Evolutionary conservation across 2,113 vertebrate genomes (phyloP).

Genomic region (Ursus arctos): DNA sequence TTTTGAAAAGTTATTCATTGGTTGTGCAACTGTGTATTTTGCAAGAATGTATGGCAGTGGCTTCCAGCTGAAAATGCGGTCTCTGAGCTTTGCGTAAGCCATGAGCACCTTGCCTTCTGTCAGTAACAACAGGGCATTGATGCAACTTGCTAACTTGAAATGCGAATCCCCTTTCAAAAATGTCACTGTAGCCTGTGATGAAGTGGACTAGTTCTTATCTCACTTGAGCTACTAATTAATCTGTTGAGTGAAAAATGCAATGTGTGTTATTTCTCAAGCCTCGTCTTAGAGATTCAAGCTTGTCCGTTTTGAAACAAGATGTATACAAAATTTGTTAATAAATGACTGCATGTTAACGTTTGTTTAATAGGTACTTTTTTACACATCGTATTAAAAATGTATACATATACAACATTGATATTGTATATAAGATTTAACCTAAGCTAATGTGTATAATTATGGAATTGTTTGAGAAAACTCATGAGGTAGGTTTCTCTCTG

Average conservation of each 20-base stretch:
- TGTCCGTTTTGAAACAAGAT: background rate
- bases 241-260: background rate
- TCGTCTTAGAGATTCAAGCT: background rate
- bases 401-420: too few relatives aligned
- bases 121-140: rapidly evolving
- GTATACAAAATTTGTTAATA: background rate
- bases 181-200: background rate
- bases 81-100: background rate
- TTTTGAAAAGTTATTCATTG: background rate
- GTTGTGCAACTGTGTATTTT: background rate
- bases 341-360: background rate
- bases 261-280: background rate
- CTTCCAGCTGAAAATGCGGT: background rate
- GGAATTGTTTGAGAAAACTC: background rate
- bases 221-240: background rate
- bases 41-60: background rate
- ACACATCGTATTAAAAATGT: background rate
- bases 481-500: background rate
- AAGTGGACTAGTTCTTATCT: too few relatives aligned
- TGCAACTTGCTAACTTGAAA: background rate
- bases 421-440: background rate
- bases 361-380: background rate
- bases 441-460: background rate
- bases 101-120: rapidly evolving
- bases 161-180: background rate